Conservation (phyloP, 2,797 vertebrate species). For the Catharus ustulatus region DNA sequence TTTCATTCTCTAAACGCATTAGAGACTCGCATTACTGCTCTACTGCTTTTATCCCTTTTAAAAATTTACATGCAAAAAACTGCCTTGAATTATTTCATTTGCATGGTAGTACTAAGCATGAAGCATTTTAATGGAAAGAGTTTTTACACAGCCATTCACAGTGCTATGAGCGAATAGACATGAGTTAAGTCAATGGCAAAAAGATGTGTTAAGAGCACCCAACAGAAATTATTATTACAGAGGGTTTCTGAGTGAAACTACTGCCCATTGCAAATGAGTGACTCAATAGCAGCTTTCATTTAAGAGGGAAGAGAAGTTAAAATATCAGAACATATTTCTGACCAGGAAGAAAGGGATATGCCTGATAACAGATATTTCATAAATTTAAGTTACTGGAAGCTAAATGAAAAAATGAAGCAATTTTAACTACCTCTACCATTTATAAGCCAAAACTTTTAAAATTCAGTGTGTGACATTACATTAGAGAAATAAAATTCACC, state of each 20-base stretch:
- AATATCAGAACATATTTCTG: neutral
- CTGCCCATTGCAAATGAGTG: neutral
- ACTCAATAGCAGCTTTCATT: neutral
- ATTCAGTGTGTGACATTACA: neutral
- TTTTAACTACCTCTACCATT: neutral
- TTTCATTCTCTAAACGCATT: neutral
- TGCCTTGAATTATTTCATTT: neutral
- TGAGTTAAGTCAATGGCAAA: neutral
- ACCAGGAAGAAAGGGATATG: neutral
- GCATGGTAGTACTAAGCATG: neutral
- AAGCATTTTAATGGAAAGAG: neutral
- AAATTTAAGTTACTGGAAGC: neutral
- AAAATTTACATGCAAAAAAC: neutral
- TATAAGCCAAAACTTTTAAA: neutral
- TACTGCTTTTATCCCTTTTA: neutral
- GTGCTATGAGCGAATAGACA: neutral
- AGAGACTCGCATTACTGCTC: neutral
- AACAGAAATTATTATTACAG: neutral
- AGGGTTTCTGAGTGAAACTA: neutral
- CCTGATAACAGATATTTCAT: neutral
- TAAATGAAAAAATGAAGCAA: neutral
- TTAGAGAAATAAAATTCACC: neutral
- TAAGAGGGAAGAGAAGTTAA: neutral
- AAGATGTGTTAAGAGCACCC: neutral
- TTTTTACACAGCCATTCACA: neutral